phyloP scores from a whole-genome alignment of 2,888 invertebrate genomes.

The Dromius quadrimaculatus region DNA sequence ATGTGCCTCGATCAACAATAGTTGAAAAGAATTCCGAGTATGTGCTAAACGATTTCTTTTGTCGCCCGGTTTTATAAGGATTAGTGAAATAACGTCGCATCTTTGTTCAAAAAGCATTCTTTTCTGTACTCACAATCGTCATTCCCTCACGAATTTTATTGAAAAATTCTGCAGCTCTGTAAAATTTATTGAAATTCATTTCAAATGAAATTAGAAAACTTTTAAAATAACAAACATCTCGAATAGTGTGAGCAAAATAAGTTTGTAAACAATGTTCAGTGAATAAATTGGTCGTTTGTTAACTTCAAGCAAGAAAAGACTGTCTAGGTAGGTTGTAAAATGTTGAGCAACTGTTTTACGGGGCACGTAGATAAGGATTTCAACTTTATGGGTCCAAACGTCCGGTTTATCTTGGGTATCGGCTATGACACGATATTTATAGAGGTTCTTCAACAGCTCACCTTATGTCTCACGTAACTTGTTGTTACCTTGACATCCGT shows the following conservation, averaged over 20 bases:
- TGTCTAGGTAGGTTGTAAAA: conserved; percentile 15
- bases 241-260: no score
- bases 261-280: conserved; percentile 5
- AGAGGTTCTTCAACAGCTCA: conserved; percentile 19
- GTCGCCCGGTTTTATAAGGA: conserved; percentile 25
- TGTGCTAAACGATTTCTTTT: conserved; percentile 42
- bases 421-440: conserved; percentile 36
- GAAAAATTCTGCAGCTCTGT: no score
- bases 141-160: conserved; percentile 6
- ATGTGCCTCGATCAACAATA: conserved; percentile 33
- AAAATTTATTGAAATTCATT: no score
- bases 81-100: conserved; percentile 34
- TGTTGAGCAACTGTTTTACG: conserved; percentile 32
- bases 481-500: conserved; percentile 36
- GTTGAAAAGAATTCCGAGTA: conserved; percentile 40
- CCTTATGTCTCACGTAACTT: conserved; percentile 18
- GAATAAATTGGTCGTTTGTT: conserved; percentile 19
- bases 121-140: neutral
- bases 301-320: conserved; percentile 27
- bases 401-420: conserved; percentile 27
- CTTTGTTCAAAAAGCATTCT: conserved; percentile 29
- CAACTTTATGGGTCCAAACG: conserved; percentile 19
- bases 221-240: no score
- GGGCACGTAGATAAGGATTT: conserved; percentile 33
- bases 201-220: no score